Conservation (phyloP, 2,888 invertebrate species). For the Julus scandinavius region DNA sequence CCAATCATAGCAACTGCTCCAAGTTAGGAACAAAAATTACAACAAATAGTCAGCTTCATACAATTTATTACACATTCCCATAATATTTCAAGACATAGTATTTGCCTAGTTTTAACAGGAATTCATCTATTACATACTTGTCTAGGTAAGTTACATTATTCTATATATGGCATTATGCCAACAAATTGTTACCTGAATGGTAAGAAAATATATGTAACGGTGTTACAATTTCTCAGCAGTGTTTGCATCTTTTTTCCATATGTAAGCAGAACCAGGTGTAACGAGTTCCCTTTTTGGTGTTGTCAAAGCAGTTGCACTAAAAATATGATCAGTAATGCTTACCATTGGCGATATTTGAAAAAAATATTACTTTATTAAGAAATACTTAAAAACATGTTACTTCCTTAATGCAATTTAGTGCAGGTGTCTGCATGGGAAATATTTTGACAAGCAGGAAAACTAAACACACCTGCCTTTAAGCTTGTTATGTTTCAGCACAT, state of each 20-base stretch:
- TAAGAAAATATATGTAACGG: background rate
- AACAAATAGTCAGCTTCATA: background rate
- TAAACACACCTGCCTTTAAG: no score
- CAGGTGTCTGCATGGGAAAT: no score
- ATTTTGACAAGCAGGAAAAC: no score
- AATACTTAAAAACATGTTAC: no score
- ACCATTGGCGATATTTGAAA: background rate
- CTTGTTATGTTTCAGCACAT: no score
- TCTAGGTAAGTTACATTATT: background rate
- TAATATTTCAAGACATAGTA: background rate
- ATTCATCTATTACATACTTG: background rate
- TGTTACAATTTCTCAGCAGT: background rate
- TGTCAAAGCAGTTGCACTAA: background rate
- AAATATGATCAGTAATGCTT: background rate
- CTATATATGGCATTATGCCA: background rate
- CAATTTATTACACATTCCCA: constrained; percentile 3
- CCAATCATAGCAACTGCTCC: no score
- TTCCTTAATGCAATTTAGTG: no score
- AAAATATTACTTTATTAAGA: no score
- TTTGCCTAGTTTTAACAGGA: background rate
- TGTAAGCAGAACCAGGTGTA: constrained; percentile 1
- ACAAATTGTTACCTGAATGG: background rate
- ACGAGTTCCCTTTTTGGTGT: background rate
- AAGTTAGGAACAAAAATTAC: background rate
- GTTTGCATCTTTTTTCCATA: background rate